phyloP scores from a whole-genome alignment of 2,113 vertebrate species.

The Lepidothrix coronata region DNA sequence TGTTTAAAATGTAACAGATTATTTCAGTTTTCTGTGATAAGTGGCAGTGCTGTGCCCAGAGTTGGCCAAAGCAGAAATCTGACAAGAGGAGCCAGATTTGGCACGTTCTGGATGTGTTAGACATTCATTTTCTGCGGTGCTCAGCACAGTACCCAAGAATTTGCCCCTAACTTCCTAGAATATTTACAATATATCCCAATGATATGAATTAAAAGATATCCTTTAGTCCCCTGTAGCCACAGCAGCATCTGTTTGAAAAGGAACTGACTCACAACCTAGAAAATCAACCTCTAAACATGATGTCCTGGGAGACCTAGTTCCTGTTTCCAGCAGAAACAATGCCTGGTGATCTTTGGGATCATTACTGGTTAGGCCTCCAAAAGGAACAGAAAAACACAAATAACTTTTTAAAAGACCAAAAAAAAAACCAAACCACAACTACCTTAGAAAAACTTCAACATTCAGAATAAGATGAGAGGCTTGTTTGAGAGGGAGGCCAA shows the following conservation, averaged over 20 bases:
- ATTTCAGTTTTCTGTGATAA: not conserved
- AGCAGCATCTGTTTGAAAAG: not conserved
- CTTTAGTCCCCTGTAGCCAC: not conserved
- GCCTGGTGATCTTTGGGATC: not conserved
- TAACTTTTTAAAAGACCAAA: not conserved
- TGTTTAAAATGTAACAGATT: conserved; percentile 11
- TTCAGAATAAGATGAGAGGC: not conserved
- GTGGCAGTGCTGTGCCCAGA: not conserved
- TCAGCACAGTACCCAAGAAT: not conserved
- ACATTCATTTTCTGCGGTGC: not conserved
- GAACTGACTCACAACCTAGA: not conserved
- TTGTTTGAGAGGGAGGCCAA: not conserved
- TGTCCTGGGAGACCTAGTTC: not conserved
- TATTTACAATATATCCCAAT: not conserved
- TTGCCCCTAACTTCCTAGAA: not conserved
- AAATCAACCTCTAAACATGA: not conserved
- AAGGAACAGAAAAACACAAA: not conserved
- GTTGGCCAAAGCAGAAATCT: not conserved
- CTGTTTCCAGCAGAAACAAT: not conserved
- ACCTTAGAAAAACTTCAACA: not conserved
- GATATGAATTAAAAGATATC: not conserved
- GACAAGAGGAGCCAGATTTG: not conserved
- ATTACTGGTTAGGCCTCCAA: not conserved
- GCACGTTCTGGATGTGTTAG: not conserved
- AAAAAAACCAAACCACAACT: too few relatives aligned